These are phyloP conservation scores for Ditylenchus dipsaci DNA, from an alignment of 1,140 invertebrate species.

Conservation along the genomic window DNA sequence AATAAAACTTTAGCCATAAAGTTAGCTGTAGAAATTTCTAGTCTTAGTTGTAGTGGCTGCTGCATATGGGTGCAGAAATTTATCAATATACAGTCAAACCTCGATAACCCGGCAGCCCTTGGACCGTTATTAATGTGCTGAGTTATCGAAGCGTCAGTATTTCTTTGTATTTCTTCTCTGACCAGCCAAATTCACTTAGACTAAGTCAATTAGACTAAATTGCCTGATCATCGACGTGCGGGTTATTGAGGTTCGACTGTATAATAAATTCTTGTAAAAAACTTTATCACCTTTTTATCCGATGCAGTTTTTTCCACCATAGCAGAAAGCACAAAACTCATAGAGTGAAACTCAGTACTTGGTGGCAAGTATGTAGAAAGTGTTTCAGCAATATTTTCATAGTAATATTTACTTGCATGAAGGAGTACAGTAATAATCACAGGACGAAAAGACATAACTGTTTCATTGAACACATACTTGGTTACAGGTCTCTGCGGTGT, in stretches of 20 bases:
- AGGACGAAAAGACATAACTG: not conserved
- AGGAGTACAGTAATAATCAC: not conserved
- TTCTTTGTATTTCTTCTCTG: not conserved
- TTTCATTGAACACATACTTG: not conserved
- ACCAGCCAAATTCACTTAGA: not conserved
- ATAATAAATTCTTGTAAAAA: not conserved
- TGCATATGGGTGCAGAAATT: no score
- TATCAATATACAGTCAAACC: no score
- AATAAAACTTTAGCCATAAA: no score
- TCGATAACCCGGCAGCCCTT: no score
- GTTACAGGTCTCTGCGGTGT: not conserved
- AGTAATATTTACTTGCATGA: not conserved
- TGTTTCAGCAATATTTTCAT: not conserved
- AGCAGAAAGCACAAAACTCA: not conserved
- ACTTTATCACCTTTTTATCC: not conserved
- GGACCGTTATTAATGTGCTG: no score
- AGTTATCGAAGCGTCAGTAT: not conserved
- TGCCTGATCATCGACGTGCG: not conserved
- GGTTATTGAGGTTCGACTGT: no score
- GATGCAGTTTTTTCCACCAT: not conserved
- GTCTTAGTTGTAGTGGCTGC: no score
- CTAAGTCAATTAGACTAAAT: not conserved
- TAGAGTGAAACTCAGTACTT: not conserved
- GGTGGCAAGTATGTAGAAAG: not conserved
- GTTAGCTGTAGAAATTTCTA: no score